These are phyloP conservation scores for Drosophila eugracilis DNA, from an alignment of 1,140 invertebrate genomes.

Conservation along the genomic window DNA sequence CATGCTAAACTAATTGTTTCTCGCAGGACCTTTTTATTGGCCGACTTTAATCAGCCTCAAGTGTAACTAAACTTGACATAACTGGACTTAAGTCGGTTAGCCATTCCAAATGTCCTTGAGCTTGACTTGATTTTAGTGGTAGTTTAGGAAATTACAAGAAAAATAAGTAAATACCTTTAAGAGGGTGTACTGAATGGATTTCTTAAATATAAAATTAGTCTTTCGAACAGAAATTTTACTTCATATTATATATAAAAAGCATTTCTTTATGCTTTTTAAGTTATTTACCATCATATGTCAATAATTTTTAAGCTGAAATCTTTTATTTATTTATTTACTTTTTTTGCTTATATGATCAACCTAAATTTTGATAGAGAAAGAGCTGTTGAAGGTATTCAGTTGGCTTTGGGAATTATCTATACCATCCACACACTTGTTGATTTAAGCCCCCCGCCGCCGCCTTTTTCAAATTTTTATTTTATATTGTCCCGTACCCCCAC, in stretches of 20 bases:
- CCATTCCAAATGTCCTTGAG: slow-evolving; percentile 3
- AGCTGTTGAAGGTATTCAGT: slow-evolving; percentile 16
- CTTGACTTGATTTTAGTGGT: slow-evolving; percentile 6
- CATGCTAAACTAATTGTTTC: slow-evolving; percentile 39
- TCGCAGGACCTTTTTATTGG: slow-evolving; percentile 7
- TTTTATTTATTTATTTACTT: too few species aligned
- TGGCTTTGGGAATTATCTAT: slow-evolving; percentile 14
- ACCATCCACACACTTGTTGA: slow-evolving; percentile 44
- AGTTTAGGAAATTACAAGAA: neutral
- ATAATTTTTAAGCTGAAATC: too few species aligned
- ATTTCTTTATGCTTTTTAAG: too few species aligned
- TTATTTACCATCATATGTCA: too few species aligned
- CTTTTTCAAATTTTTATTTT: neutral
- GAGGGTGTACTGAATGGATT: too few species aligned
- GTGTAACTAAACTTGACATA: slow-evolving; percentile 11
- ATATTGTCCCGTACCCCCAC: too few species aligned
- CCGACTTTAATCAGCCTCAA: slow-evolving; percentile 7
- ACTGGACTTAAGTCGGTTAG: slow-evolving; percentile 1
- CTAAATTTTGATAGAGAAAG: neutral
- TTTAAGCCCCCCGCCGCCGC: slow-evolving; percentile 4
- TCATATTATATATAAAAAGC: too few species aligned
- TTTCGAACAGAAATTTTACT: too few species aligned
- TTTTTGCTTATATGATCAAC: neutral
- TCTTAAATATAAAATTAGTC: too few species aligned
- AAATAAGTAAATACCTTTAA: neutral